phyloP scores from a whole-genome alignment of 2,888 invertebrate species.

The Carabus problematicus region DNA sequence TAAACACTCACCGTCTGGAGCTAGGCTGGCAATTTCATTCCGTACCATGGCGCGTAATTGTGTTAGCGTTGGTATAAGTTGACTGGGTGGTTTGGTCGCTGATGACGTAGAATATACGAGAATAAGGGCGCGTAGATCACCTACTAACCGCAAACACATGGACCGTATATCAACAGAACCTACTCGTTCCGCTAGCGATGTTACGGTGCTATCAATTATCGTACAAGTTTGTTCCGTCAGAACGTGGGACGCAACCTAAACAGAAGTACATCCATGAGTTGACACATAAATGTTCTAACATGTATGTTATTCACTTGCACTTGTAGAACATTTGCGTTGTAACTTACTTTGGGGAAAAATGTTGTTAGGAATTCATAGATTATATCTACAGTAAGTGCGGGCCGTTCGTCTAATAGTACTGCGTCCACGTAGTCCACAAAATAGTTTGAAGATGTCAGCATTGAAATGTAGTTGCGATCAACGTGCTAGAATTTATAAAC shows the following conservation, averaged over 20 bases:
- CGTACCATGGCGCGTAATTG: slow-evolving; percentile 54
- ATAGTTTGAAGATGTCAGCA: slow-evolving; percentile 81
- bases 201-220: slow-evolving; percentile 68
- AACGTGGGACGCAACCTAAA: slow-evolving; percentile 67
- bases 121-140: slow-evolving; percentile 66
- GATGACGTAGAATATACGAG: slow-evolving; percentile 61
- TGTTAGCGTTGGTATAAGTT: slow-evolving; percentile 53
- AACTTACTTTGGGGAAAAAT: slow-evolving; percentile 84
- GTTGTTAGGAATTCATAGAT: slow-evolving; percentile 88
- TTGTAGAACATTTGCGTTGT: not conserved
- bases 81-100: slow-evolving; percentile 27
- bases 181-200: slow-evolving; percentile 64
- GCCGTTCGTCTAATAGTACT: slow-evolving; percentile 86
- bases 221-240: slow-evolving; percentile 67
- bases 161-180: slow-evolving; percentile 62
- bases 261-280: not conserved
- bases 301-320: slow-evolving; percentile 8
- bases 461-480: slow-evolving; percentile 81
- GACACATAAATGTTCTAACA: slow-evolving; percentile 5
- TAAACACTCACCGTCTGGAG: slow-evolving; percentile 51
- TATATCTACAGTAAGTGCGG: slow-evolving; percentile 81
- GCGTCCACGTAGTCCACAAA: slow-evolving; percentile 90
- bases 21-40: slow-evolving; percentile 52
- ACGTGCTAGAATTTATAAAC: slow-evolving; percentile 71
- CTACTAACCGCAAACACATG: slow-evolving; percentile 62